Percentiles rank a stretch among this genome's conserved stretches.
Conservation (phyloP, 2,888 invertebrate species). For the Phengaris alcon region DNA sequence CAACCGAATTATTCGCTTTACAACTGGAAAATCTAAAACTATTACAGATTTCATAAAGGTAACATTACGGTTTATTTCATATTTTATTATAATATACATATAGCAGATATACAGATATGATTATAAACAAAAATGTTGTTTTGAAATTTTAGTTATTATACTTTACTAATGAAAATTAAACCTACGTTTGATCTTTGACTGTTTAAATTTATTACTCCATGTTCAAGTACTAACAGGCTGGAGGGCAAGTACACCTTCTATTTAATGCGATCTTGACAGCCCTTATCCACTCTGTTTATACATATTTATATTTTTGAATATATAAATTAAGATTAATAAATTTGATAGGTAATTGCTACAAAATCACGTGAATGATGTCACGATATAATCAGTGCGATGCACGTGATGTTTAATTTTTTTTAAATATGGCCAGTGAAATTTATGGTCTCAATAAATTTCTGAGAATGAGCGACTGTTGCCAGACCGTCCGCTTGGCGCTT, state of each 20-base stretch:
- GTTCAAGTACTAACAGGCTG: too few relatives aligned
- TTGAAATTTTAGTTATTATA: not conserved
- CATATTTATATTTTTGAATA: too few relatives aligned
- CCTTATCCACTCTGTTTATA: too few relatives aligned
- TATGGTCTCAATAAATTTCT: conserved; percentile 54
- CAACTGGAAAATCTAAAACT: conserved; percentile 60
- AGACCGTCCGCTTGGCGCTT: conserved; percentile 68
- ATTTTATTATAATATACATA: not conserved
- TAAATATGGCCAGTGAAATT: conserved; percentile 47
- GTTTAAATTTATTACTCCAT: too few relatives aligned
- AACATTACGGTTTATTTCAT: not conserved
- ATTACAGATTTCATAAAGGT: conserved; percentile 3
- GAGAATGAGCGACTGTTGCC: conserved; percentile 48
- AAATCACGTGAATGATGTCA: not conserved
- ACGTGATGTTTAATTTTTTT: conserved; percentile 35
- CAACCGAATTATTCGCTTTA: conserved; percentile 63
- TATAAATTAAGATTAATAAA: too few relatives aligned
- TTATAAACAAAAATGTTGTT: not conserved
- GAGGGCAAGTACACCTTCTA: too few relatives aligned
- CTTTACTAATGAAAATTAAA: not conserved
- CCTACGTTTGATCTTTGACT: too few relatives aligned
- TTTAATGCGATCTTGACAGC: too few relatives aligned
- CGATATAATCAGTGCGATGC: conserved; percentile 31
- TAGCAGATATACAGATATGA: too few relatives aligned
- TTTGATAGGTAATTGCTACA: too few relatives aligned